Evolutionary conservation across 1,140 invertebrate species (phyloP).

Genomic region (Tetramorium simillimum): DNA sequence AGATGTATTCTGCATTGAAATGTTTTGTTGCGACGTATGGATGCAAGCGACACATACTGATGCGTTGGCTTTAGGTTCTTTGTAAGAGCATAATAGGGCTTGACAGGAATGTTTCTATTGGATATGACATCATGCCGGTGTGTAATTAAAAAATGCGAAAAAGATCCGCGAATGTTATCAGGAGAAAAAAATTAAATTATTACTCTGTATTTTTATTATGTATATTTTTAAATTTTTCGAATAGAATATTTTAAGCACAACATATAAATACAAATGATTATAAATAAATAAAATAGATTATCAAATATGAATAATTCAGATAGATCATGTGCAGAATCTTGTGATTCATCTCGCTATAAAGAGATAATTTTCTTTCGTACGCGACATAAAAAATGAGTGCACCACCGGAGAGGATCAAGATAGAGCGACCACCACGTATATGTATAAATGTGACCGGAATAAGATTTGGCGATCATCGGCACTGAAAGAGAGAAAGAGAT

Average conservation of each 20-base stretch:
- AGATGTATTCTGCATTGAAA: conserved; percentile 24
- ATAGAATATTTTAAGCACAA: neutral
- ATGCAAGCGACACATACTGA: conserved; percentile 23
- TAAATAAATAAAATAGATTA: neutral
- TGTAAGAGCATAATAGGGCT: neutral
- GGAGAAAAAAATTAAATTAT: neutral
- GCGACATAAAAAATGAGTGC: neutral
- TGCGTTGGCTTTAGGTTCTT: neutral
- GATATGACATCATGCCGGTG: neutral
- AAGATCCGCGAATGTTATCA: neutral
- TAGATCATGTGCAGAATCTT: neutral
- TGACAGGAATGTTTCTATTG: neutral
- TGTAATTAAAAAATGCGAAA: neutral
- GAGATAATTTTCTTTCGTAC: neutral
- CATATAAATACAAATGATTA: neutral
- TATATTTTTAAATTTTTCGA: neutral
- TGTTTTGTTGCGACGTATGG: conserved; percentile 11
- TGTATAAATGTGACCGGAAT: conserved; percentile 26
- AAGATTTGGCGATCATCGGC: conserved; percentile 49
- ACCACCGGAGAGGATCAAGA: conserved; percentile 3
- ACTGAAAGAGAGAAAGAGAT: conserved; percentile 58
- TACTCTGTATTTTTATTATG: neutral
- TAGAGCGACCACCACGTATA: conserved; percentile 42
- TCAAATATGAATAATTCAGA: neutral
- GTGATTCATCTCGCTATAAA: neutral